Base-by-base conservation (phyloP, 2,888 invertebrate species). In the Lamellibrachia columna region DNA sequence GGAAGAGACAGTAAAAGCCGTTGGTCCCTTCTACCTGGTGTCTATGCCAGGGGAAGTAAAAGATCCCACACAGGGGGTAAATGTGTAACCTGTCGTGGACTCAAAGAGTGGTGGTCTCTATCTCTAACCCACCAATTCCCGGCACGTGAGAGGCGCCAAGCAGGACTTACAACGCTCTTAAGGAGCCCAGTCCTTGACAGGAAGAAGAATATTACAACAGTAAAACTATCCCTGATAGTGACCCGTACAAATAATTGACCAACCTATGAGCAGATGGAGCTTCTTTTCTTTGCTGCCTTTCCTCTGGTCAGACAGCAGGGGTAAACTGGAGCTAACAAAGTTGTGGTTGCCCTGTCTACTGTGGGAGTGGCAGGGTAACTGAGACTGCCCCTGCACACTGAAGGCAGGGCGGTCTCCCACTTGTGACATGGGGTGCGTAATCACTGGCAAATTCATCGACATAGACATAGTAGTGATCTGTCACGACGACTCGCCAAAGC, bases 281-380 rank as follows among this genome's bases (percentile, higher is more conserved):
- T 75, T 75, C 75, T 75, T 75, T 11, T 40, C 40, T 40, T 15
- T 22, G 75, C n/a, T 4, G 6, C 75, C 75, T 75, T 75, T 75
- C 22, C 75, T 15, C 75, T 75, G 75, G 22, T 75, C 75, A 2
- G 75, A 15, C 75, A 75, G 22, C 75, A 22, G 75, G 75, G 75
- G 75, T 6, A 75, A 75, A 22, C 75, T 75, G 75, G 75, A 75
- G 22, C n/a, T 15, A n/a, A 75, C 75, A 22, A 75, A 75, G 22
- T n/a, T 75, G 22, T 22, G 75, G 15, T 15, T 4, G 75, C 22
- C 75, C 75, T 75, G 75, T 22, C 75, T 75, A 2, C 75, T 75
- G 75, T 75, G n/a, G 75, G 75, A 75, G 75, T 75, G 75, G 15
- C 75, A n/a, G 22, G 75, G 75, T 75, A 75, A 75, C 75, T 75